Conservation (phyloP, 2,797 vertebrate species). For the Odontamblyopus lacepedii region DNA sequence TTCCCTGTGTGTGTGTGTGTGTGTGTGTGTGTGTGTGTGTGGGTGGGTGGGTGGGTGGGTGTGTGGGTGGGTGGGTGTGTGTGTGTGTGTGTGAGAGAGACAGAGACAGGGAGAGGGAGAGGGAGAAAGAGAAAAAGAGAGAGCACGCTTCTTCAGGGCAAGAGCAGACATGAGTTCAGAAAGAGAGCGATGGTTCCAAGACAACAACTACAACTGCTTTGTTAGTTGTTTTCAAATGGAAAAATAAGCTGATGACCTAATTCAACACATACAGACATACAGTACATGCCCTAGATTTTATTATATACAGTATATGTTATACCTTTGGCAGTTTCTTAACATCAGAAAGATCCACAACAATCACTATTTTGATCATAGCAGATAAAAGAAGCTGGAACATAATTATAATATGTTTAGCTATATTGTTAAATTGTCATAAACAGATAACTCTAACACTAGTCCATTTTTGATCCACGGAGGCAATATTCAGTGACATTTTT, state of each 20-base stretch:
- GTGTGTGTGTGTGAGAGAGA: not conserved
- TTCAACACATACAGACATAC: not conserved
- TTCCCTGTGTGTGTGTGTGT: conserved; percentile 21
- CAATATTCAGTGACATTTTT: no score
- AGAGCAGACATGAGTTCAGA: conserved; percentile 62
- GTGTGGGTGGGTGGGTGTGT: not conserved
- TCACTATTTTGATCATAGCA: not conserved
- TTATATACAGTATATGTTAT: not conserved
- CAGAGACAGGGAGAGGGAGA: not conserved
- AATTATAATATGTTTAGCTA: no score
- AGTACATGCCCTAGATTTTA: not conserved
- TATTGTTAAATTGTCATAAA: no score
- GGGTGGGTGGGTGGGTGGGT: not conserved
- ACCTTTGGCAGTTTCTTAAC: not conserved
- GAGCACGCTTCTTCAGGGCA: conserved; percentile 50
- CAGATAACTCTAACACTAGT: no score
- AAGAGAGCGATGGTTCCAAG: conserved; percentile 36
- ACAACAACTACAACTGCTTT: conserved; percentile 30
- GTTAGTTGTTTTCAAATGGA: conserved; percentile 8
- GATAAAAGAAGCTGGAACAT: not conserved
- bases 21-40: not conserved
- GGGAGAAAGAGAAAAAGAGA: not conserved
- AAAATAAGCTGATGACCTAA: not conserved
- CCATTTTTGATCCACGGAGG: no score
- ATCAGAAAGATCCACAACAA: not conserved